These are phyloP conservation scores for Zoanthus solanderi DNA, from an alignment of 92 coral and sea anemone genomes.

Conservation along the genomic window DNA sequence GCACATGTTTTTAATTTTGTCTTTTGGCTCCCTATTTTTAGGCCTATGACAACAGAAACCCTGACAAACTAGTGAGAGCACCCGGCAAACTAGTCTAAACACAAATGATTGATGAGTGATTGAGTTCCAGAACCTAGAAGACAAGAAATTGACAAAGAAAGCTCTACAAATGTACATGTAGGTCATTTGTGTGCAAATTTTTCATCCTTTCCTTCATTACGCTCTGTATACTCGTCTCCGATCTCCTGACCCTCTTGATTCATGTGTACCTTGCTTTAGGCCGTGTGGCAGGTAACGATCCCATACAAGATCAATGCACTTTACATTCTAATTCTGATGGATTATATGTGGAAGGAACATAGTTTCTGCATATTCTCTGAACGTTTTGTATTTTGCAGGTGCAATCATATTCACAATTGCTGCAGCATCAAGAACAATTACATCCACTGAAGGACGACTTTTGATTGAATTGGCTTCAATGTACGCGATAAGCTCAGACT, in stretches of 20 bases:
- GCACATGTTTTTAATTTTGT: constrained; percentile 1
- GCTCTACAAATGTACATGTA: background rate
- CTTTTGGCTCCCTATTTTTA: background rate
- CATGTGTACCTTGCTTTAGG: background rate
- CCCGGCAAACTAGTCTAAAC: background rate
- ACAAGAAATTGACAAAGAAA: background rate
- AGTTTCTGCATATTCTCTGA: constrained; percentile 56
- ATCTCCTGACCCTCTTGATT: background rate
- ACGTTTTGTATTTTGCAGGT: constrained; percentile 65
- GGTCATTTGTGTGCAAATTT: background rate
- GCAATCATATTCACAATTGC: constrained; percentile 54
- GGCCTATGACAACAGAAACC: constrained; percentile 4
- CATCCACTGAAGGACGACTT: constrained; percentile 61
- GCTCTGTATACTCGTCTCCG: background rate
- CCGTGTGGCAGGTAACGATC: background rate
- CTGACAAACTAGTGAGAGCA: background rate
- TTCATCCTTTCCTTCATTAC: background rate
- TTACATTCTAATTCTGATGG: background rate
- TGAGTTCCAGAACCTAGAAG: background rate
- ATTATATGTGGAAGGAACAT: constrained; percentile 44
- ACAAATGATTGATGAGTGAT: background rate
- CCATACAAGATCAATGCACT: background rate
- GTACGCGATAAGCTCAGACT: constrained; percentile 41
- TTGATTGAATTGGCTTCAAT: constrained; percentile 40
- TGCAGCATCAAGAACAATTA: constrained; percentile 56